Percentiles rank a stretch among this genome's conserved stretches.
Conservation (phyloP, 2,113 vertebrate genomes). For the Hippoglossus stenolepis region DNA sequence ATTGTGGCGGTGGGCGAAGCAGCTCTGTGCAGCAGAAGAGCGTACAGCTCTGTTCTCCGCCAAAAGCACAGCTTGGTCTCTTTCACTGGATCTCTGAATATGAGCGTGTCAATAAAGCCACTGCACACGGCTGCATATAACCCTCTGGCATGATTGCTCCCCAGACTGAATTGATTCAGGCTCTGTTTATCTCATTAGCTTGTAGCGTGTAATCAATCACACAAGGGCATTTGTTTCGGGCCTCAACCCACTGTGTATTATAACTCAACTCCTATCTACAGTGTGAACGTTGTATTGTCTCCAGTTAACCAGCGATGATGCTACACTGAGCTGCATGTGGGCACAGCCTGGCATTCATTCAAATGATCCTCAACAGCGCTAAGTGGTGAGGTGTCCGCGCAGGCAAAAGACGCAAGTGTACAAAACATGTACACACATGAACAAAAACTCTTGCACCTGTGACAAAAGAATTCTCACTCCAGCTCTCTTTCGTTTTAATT, state of each 20-base stretch:
- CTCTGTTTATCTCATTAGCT: constrained; percentile 84
- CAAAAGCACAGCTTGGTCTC: constrained; percentile 58
- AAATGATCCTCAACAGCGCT: constrained; percentile 35
- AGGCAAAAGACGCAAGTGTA: constrained; percentile 19
- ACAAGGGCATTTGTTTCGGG: constrained; percentile 74
- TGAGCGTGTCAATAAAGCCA: constrained; percentile 65
- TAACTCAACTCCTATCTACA: constrained; percentile 49
- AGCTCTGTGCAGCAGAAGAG: constrained; percentile 43
- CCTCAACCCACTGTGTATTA: constrained; percentile 62
- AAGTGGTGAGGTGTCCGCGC: constrained; percentile 43
- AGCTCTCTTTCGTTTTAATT: constrained; percentile 5
- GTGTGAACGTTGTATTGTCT: constrained; percentile 52
- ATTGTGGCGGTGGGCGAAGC: constrained; percentile 59
- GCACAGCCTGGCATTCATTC: constrained; percentile 35
- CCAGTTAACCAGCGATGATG: constrained; percentile 51
- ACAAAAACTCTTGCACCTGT: constrained; percentile 10
- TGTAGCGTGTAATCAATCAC: constrained; percentile 80
- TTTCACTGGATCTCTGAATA: constrained; percentile 52
- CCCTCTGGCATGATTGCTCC: constrained; percentile 74
- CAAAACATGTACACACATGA: constrained; percentile 15
- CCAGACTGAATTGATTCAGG: constrained; percentile 73
- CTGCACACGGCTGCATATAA: constrained; percentile 63
- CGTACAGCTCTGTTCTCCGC: constrained; percentile 41
- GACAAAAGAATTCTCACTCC: neutral
- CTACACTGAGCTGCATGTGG: constrained; percentile 36